A percentile compares a stretch with the other conserved stretches of the same genome.
phyloP scores from a whole-genome alignment of 2,888 invertebrate species.

The Acanthococcus lagerstroemiae region DNA sequence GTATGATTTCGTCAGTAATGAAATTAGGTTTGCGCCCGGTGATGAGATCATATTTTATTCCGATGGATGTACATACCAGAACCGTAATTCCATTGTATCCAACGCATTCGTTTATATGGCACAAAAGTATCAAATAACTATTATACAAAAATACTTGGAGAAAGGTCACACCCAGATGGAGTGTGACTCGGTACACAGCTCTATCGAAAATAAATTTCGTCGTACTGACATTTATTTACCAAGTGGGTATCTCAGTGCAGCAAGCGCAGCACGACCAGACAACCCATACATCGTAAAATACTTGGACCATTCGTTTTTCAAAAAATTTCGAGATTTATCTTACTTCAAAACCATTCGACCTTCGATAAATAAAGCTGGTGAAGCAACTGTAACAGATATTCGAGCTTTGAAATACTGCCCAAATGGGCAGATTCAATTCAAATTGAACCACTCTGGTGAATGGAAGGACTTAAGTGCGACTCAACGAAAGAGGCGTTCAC shows the following conservation, averaged over 20 bases:
- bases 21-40: neutral
- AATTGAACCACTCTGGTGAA: neutral
- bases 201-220: neutral
- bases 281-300: neutral
- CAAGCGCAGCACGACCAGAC: neutral
- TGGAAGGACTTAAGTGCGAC: neutral
- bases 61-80: too few relatives aligned
- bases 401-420: conserved; percentile 5
- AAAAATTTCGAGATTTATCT: neutral
- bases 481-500: neutral
- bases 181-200: neutral
- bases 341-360: neutral
- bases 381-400: conserved; percentile 3
- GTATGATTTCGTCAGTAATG: too few relatives aligned
- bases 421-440: neutral
- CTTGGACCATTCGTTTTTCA: neutral
- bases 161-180: conserved; percentile 18
- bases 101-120: neutral
- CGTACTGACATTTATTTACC: neutral
- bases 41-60: neutral
- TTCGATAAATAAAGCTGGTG: neutral
- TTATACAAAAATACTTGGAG: conserved; percentile 2
- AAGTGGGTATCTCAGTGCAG: too few relatives aligned
- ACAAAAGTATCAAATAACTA: neutral
- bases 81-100: neutral